Base-by-base conservation (phyloP, 2,113 vertebrate genomes). In the Dissostichus mawsoni region DNA sequence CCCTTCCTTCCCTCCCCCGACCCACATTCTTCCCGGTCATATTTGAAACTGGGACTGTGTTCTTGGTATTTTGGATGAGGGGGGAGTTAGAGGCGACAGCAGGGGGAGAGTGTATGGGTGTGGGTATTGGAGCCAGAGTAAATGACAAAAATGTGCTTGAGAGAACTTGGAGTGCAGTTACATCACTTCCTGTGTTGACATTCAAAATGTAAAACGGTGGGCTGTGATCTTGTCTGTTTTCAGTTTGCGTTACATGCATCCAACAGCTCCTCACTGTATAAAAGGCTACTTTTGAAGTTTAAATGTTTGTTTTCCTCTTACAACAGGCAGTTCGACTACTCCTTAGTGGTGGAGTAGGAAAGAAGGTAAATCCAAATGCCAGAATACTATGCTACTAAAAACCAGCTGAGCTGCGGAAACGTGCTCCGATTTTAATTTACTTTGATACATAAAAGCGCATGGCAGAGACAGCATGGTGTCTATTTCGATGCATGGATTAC, bases 281-380 rank as follows among this genome's bases (percentile, higher is more conserved):
- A 47, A 65, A 44, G 23, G 0, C 0, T 41, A 1, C 4, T 36
- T 25, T 66, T 14, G 47, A n/a, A 82, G 75, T 72, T 64, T 63
- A 81, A 78, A 72, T 47, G n/a, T 82, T 62, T 87, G 29, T 84
- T 83, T 84, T 80, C 62, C 20, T 65, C 56, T 66, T 63, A 74
- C 63, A 76, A 86, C 91, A 92, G 93, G 87, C 67, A 64, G 36
- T 87, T 93, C 84, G 73, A 63, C 74, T 92, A 93, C 87, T 92
- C 91, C 75, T 78, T 81, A 83, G 90, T 92, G 73, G n/a, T 56
- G 78, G 92, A 93, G 8, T 94, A 93, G 86, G 47, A 23, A 62
- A 55, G 41, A 91, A 93, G 92, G 93, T 94, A 93, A 92, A 85
- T 48, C 13, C 20, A 44, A 58, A 53, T 18, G 3, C 50, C 0